Conservation (phyloP, 2,797 vertebrate species). For the Gymnoscopelus microlampas region DNA sequence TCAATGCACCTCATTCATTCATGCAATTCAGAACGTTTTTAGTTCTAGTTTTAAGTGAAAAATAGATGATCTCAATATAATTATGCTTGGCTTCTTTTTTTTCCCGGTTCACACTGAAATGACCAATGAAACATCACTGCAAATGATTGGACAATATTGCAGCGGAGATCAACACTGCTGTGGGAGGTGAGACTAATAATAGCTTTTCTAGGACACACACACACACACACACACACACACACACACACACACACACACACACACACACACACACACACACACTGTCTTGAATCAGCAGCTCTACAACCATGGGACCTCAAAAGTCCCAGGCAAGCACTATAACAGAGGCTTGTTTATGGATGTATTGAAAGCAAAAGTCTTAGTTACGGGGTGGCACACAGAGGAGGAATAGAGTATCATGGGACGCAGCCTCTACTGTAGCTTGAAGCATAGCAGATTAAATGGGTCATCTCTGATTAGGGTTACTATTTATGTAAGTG, state of each 20-base stretch:
- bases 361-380: slow-evolving; percentile 35
- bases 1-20: neutral
- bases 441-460: slow-evolving; percentile 17
- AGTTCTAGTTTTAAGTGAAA: neutral
- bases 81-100: slow-evolving; percentile 1
- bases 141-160: slow-evolving; percentile 41
- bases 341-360: slow-evolving; percentile 49
- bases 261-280: slow-evolving; percentile 42
- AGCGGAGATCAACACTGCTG: slow-evolving; percentile 50
- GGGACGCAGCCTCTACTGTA: slow-evolving; percentile 15
- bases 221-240: no score
- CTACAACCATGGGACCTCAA: slow-evolving; percentile 57
- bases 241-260: no score
- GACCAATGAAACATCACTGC: slow-evolving; percentile 39
- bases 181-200: slow-evolving; percentile 68
- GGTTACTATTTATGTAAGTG: neutral
- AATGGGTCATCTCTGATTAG: neutral
- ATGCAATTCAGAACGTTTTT: neutral
- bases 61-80: neutral
- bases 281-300: slow-evolving; percentile 69
- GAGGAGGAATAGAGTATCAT: slow-evolving; percentile 24
- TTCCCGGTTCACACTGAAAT: slow-evolving; percentile 4
- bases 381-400: slow-evolving; percentile 27
- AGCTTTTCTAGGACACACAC: slow-evolving; percentile 68
- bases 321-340: slow-evolving; percentile 48